These are phyloP conservation scores for Caenorhabditis briggsae DNA, from an alignment of 1,140 invertebrate genomes.

Conservation along the genomic window DNA sequence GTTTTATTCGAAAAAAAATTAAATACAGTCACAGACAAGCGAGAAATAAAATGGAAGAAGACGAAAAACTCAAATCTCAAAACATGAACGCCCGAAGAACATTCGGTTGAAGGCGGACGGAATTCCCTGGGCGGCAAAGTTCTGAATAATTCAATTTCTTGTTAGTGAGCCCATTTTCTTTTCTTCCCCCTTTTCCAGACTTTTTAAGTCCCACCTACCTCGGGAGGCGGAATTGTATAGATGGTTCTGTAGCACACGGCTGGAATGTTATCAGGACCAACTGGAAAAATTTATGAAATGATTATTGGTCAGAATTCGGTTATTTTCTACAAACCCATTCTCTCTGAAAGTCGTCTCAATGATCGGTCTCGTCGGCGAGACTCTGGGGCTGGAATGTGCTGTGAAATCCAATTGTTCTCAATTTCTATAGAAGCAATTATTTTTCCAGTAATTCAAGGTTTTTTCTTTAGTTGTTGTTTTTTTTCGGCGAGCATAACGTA, in stretches of 20 bases:
- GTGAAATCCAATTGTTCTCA: slow-evolving; percentile 45
- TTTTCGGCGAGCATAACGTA: not conserved
- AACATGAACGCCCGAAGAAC: slow-evolving; percentile 48
- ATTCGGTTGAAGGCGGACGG: slow-evolving; percentile 49
- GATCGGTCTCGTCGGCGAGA: slow-evolving; percentile 23
- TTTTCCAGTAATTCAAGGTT: not conserved
- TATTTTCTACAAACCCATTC: slow-evolving; percentile 5
- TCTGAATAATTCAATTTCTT: slow-evolving; percentile 46
- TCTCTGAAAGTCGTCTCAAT: slow-evolving; percentile 35
- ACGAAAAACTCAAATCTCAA: slow-evolving; percentile 24
- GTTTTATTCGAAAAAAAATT: not conserved
- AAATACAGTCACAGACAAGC: no score
- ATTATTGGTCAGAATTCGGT: not conserved
- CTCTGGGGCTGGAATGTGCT: slow-evolving; percentile 34
- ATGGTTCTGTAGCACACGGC: slow-evolving; percentile 33
- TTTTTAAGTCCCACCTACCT: not conserved
- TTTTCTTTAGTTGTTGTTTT: not conserved
- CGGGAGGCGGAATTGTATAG: slow-evolving; percentile 38
- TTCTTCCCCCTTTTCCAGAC: not conserved
- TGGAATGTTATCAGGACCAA: slow-evolving; percentile 5
- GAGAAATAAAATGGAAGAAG: not conserved
- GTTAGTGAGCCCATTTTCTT: slow-evolving; percentile 21
- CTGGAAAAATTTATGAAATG: not conserved
- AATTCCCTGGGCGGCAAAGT: slow-evolving; percentile 49
- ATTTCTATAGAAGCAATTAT: not conserved